Conservation (phyloP, 2,888 invertebrate species). For the Salticus scenicus region DNA sequence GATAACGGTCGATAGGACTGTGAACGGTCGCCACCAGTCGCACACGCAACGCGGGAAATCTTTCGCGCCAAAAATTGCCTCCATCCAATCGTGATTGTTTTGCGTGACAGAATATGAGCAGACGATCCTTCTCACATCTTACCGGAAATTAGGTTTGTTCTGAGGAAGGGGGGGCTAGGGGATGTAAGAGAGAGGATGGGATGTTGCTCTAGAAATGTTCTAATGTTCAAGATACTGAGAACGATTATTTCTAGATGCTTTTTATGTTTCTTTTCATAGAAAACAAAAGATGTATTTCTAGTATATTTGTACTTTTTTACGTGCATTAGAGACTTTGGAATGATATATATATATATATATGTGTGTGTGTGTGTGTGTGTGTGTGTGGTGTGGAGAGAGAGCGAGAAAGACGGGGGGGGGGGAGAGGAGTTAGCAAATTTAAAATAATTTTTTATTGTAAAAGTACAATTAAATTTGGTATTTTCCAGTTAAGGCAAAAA, state of each 20-base stretch:
- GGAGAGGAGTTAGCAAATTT: too few relatives aligned
- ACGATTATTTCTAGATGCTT: not conserved
- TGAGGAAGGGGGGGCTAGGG: not conserved
- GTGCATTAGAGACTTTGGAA: too few relatives aligned
- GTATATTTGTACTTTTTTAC: too few relatives aligned
- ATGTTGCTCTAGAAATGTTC: not conserved
- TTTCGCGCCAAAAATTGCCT: conserved; percentile 12
- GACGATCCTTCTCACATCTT: conserved; percentile 17
- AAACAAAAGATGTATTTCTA: too few relatives aligned
- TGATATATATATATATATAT: too few relatives aligned
- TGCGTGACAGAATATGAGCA: not conserved
- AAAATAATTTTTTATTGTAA: too few relatives aligned
- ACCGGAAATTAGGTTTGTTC: conserved; percentile 19
- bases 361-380: too few relatives aligned
- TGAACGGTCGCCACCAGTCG: not conserved
- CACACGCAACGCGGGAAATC: conserved; percentile 10
- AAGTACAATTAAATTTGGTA: too few relatives aligned
- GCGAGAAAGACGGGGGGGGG: too few relatives aligned
- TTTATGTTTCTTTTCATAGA: too few relatives aligned
- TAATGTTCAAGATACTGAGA: not conserved
- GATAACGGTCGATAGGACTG: not conserved
- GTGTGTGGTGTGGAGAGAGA: too few relatives aligned
- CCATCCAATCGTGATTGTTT: conserved; percentile 15
- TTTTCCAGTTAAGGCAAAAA: too few relatives aligned
- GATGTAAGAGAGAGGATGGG: not conserved